phyloP scores from a whole-genome alignment of 64 coral and sea anemone genomes.

The Porites australiensis region DNA sequence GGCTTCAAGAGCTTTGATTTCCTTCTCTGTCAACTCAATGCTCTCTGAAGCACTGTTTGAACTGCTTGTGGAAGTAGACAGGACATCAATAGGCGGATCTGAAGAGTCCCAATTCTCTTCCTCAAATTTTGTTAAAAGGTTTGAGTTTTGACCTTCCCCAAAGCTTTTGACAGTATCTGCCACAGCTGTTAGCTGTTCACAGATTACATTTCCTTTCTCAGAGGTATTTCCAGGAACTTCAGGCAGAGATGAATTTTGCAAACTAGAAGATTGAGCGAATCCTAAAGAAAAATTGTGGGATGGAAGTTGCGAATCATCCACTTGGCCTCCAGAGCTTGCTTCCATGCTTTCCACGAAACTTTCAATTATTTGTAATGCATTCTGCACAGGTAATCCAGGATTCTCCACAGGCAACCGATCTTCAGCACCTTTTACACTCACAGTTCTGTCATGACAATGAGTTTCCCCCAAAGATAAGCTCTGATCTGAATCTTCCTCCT shows the following conservation, averaged over 20 bases:
- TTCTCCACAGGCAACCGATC: conserved; percentile 4
- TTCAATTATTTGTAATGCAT: conserved; percentile 45
- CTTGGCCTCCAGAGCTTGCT: neutral
- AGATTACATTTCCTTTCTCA: neutral
- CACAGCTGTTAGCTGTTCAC: neutral
- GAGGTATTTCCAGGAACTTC: neutral
- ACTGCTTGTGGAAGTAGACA: conserved; percentile 66
- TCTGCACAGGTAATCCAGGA: conserved; percentile 18
- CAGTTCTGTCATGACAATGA: conserved; percentile 10
- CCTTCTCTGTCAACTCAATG: conserved; percentile 79
- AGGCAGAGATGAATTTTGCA: neutral
- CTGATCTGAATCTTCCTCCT: neutral
- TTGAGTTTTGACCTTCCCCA: neutral
- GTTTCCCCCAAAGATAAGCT: neutral
- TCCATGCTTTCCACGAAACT: conserved; percentile 55
- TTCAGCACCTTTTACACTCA: neutral
- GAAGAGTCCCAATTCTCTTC: conserved; percentile 26
- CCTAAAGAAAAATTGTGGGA: neutral
- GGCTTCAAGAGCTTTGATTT: conserved; percentile 80
- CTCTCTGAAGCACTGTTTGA: conserved; percentile 50
- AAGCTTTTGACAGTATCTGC: neutral
- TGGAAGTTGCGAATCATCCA: neutral
- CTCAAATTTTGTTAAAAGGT: conserved; percentile 47
- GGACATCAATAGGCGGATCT: conserved; percentile 62
- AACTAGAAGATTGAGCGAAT: neutral